Evolutionary conservation across 2,797 vertebrate species (phyloP).

Genomic region (Gobionotothen gibberifrons): DNA sequence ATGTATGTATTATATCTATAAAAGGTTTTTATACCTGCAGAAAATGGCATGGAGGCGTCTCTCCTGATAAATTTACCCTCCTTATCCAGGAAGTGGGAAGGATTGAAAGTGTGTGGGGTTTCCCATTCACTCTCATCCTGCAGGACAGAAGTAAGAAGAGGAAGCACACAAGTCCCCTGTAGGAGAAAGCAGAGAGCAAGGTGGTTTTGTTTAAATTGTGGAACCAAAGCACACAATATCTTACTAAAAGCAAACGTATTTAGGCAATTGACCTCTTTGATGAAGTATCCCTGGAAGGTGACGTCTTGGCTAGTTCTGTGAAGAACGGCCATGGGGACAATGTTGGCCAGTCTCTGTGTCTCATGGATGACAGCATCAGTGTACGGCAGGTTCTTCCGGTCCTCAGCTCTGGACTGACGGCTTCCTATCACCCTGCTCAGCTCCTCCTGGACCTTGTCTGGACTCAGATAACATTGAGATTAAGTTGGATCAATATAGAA

Average conservation of each 20-base stretch:
- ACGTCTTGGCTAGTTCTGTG: slow-evolving; percentile 69
- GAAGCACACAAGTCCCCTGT: slow-evolving; percentile 68
- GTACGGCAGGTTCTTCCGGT: slow-evolving; percentile 71
- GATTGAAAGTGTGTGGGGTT: slow-evolving; percentile 74
- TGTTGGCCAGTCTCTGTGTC: slow-evolving; percentile 66
- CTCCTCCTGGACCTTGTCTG: slow-evolving; percentile 33
- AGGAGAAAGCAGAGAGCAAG: background rate
- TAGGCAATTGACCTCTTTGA: slow-evolving; percentile 58
- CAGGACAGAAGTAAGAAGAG: slow-evolving; percentile 74
- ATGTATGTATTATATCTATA: background rate
- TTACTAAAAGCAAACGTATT: too few species aligned
- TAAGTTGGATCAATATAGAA: background rate
- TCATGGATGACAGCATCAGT: slow-evolving; percentile 77
- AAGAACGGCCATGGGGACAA: slow-evolving; percentile 53
- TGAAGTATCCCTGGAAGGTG: slow-evolving; percentile 72
- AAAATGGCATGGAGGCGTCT: slow-evolving; percentile 79
- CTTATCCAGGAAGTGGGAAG: slow-evolving; percentile 77
- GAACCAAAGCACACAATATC: background rate
- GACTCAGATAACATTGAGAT: background rate
- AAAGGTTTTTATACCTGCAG: slow-evolving; percentile 69
- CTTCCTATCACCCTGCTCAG: slow-evolving; percentile 45
- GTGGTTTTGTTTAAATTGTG: background rate
- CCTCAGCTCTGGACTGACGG: slow-evolving; percentile 52
- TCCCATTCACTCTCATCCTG: slow-evolving; percentile 77
- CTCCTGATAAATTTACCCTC: slow-evolving; percentile 12